phyloP scores from a whole-genome alignment of 2,888 invertebrate genomes.

The Temnothorax rugatulus region DNA sequence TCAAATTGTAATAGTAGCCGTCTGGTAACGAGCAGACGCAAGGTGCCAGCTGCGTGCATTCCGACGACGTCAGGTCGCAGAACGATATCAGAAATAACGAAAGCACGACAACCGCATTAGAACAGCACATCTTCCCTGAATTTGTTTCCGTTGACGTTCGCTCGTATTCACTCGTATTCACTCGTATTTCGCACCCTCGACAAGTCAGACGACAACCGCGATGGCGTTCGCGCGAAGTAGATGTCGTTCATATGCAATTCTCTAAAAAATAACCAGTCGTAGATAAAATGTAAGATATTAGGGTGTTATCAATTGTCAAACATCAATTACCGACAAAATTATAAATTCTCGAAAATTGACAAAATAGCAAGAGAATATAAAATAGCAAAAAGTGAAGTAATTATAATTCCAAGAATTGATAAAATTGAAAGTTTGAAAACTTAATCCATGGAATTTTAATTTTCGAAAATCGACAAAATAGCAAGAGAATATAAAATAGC shows the following conservation, averaged over 20 bases:
- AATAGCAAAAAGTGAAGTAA: no score
- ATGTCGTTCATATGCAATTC: background rate
- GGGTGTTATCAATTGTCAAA: no score
- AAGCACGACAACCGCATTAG: constrained; percentile 34
- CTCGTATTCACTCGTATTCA: background rate
- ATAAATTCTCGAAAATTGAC: no score
- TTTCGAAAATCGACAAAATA: no score
- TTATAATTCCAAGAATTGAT: no score
- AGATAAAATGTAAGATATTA: background rate
- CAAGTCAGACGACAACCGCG: no score
- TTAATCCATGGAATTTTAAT: no score
- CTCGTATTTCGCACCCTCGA: background rate
- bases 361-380: no score
- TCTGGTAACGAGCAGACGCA: constrained; percentile 83
- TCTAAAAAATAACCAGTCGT: background rate
- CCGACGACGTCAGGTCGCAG: constrained; percentile 60
- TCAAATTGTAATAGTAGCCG: constrained; percentile 80
- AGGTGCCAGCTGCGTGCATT: constrained; percentile 75
- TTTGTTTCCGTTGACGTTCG: constrained; percentile 6
- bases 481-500: no score
- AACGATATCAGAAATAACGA: constrained; percentile 53
- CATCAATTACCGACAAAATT: no score
- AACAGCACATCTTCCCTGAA: constrained; percentile 60
- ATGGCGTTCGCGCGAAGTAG: background rate
- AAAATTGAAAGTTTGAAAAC: no score